Conservation (phyloP, 2,888 invertebrate genomes). For the Sarcophaga rosellei region DNA sequence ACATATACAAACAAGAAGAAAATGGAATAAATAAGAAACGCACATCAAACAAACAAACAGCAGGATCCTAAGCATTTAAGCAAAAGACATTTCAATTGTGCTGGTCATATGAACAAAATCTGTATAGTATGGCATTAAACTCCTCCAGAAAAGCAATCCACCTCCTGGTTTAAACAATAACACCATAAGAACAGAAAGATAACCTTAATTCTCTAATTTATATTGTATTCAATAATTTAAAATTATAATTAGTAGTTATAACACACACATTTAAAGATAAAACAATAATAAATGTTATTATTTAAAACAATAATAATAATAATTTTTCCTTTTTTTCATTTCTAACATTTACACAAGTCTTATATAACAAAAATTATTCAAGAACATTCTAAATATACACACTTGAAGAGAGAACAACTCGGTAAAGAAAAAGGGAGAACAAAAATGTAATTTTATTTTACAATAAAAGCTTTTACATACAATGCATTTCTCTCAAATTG, state of each 20-base stretch:
- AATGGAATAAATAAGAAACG: slow-evolving; percentile 34
- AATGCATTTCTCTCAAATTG: not conserved
- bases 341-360: slow-evolving; percentile 9
- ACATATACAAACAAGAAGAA: slow-evolving; percentile 26
- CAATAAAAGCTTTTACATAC: slow-evolving; percentile 28
- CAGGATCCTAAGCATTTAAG: slow-evolving; percentile 59
- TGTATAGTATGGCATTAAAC: slow-evolving; percentile 37
- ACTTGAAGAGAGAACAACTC: not conserved
- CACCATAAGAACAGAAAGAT: slow-evolving; percentile 40
- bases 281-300: slow-evolving; percentile 65
- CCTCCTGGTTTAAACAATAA: slow-evolving; percentile 37
- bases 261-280: slow-evolving; percentile 52
- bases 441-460: slow-evolving; percentile 14
- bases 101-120: slow-evolving; percentile 22
- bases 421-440: not conserved
- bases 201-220: slow-evolving; percentile 35
- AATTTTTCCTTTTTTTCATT: too few species aligned
- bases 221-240: slow-evolving; percentile 57
- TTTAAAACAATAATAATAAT: slow-evolving; percentile 51
- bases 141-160: slow-evolving; percentile 45
- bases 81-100: slow-evolving; percentile 44
- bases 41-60: slow-evolving; percentile 32
- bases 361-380: slow-evolving; percentile 49
- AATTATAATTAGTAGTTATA: slow-evolving; percentile 61
- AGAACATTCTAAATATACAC: slow-evolving; percentile 33